Base-by-base conservation (phyloP, 2,888 invertebrate species). In the Perizoma flavofasciatum region DNA sequence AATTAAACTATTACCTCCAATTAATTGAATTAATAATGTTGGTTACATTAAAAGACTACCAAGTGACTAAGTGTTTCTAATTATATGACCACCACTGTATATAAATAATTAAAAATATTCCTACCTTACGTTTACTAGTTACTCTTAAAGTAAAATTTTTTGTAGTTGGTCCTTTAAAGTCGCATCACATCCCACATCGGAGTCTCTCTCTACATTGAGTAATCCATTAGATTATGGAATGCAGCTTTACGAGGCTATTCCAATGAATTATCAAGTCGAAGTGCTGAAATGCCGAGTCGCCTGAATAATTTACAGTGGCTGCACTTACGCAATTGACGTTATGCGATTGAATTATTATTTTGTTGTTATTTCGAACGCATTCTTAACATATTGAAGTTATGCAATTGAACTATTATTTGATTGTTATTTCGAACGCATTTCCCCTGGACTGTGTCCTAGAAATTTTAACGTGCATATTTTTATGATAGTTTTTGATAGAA, bases 201-300 rank as follows among this genome's bases (percentile, higher is more conserved):
- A 55, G 45, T 63, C 46, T 49, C 55, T 63, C 46, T 49, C 55
- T 50, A 44, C 47, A 49, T 66, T 65, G 61, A 59, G 68, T 66
- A 63, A 68, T 66, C 55, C 53, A 64, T 63, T 65, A 58, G 63
- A 58, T 56, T 46, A 53, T 55, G 66, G 64, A 65, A 68, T 65
- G 65, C 45, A 55, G 51, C 52, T 60, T 56, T 58, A 59, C 62
- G 49, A 65, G 55, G 54, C 64, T 55, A 61, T 61, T 66, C 50
- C 61, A 61, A 61, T 65, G 53, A 61, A 48, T 60, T 63, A 51
- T 56, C 47, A 52, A 64, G 59, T 62, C 58, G 39, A 43, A 57
- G 52, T 57, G 60, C 64, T 66, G 61, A 68, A 66, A 66, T 66
- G 51, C 56, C 59, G 44, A 49, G 46, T 56, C 61, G 52, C 58